Base-by-base conservation (phyloP, 1,140 invertebrate genomes). In the Drosophila ohnishii region DNA sequence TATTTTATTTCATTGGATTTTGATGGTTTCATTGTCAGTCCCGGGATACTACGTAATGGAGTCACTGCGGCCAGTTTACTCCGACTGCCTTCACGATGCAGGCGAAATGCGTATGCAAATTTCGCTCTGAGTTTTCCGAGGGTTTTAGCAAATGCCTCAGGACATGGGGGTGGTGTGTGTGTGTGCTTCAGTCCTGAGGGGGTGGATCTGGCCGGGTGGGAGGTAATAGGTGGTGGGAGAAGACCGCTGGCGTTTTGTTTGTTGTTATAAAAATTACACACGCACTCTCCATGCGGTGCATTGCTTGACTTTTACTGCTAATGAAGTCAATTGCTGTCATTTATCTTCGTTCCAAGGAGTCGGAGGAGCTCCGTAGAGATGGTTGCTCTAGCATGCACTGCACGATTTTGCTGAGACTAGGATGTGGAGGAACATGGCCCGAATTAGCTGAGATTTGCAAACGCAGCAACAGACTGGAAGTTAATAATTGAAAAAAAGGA, bases 1-100 rank as follows among this genome's bases (percentile, higher is more conserved):
- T 90, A 90, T 90, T 90, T 90, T 90, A 90, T 90, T 90, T 90
- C 79, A 90, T 90, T 90, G 89, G 82, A 77, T 89, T 90, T 89
- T 90, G 79, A 90, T 90, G 89, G 85, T 90, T 90, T 90, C 82
- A 90, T 90, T 89, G 82, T 84, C 61, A 78, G 69, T 69, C 53
- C 60, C 42, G n/a, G 35, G 55, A 22, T 53, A 35, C 47, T 30
- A 45, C 32, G 48, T 79, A 87, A 87, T 87, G 80, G 80, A 87
- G 84, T 88, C 84, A 83, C 84, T 74, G 76, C 58, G 60, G 56
- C 78, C 67, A 72, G 71, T 67, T 75, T 59, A 42, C 40, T 59
- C 10, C 34, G 25, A 22, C 55, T 44, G 40, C 34, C 44, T 48
- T 30, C 57, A 32, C 78, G 76, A 78, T 89, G 89, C 89, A 89